Conservation (phyloP, 2,113 vertebrate genomes). For the Sula dactylatra region DNA sequence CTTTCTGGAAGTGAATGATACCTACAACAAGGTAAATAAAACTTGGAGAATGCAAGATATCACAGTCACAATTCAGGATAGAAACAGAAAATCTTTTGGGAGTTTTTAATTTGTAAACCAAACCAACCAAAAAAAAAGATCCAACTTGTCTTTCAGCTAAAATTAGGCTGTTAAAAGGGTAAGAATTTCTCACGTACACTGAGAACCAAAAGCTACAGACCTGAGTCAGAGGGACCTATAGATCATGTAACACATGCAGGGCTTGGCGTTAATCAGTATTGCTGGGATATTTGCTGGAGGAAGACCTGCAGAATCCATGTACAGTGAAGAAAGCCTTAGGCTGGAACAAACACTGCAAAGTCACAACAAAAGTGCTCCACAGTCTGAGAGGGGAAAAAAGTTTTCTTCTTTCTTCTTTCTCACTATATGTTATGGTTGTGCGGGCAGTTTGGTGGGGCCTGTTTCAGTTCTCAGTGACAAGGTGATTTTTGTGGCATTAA, state of each 20-base stretch:
- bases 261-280: background rate
- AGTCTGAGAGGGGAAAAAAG: background rate
- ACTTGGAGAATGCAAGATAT: background rate
- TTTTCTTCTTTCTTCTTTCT: too few species aligned
- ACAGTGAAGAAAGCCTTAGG: background rate
- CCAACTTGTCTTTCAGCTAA: background rate
- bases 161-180: background rate
- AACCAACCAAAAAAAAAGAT: background rate
- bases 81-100: background rate
- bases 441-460: background rate
- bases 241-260: background rate
- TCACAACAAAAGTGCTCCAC: background rate
- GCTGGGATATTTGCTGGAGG: background rate
- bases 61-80: background rate
- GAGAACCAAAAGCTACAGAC: background rate
- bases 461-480: background rate
- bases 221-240: background rate
- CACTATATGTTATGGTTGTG: background rate
- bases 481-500: background rate
- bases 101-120: background rate
- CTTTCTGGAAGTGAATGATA: background rate
- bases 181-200: background rate
- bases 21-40: background rate
- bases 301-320: background rate
- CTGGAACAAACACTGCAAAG: background rate